Percentiles rank a stretch among this genome's conserved stretches.
These are phyloP conservation scores for Cheilosia urbana DNA, from an alignment of 2,888 invertebrate species.

Conservation along the genomic window DNA sequence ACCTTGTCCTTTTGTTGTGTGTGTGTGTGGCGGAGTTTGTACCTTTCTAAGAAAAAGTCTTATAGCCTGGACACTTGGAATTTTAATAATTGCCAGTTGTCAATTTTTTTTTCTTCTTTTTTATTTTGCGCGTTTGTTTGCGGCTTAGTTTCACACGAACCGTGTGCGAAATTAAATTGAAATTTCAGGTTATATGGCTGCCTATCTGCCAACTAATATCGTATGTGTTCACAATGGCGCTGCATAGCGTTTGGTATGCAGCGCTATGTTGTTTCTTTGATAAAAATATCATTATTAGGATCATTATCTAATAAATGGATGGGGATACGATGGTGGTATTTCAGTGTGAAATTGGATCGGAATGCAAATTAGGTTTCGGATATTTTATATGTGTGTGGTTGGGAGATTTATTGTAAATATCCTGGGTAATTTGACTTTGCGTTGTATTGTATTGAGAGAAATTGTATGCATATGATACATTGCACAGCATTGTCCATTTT, in stretches of 20 bases:
- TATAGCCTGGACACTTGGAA: slow-evolving; percentile 19
- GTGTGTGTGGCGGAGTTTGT: slow-evolving; percentile 12
- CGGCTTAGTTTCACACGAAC: slow-evolving; percentile 34
- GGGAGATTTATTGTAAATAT: slow-evolving; percentile 24
- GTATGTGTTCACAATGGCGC: slow-evolving; percentile 6
- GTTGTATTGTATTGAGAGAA: neutral
- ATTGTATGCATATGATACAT: slow-evolving; percentile 4
- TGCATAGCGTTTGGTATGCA: slow-evolving; percentile 4
- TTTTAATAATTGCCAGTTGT: slow-evolving; percentile 46
- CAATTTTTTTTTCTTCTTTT: slow-evolving; percentile 5
- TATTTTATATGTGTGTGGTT: slow-evolving; percentile 28
- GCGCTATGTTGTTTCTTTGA: slow-evolving; percentile 23
- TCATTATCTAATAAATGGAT: slow-evolving; percentile 31
- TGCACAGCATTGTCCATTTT: neutral
- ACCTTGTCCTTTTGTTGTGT: slow-evolving; percentile 20
- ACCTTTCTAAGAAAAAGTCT: slow-evolving; percentile 28
- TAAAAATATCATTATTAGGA: slow-evolving; percentile 35
- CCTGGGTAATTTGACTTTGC: neutral
- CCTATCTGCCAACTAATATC: neutral
- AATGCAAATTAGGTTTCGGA: slow-evolving; percentile 21
- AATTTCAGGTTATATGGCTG: slow-evolving; percentile 20
- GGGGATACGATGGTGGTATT: slow-evolving; percentile 15
- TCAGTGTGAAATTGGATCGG: slow-evolving; percentile 21
- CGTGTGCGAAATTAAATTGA: slow-evolving; percentile 32
- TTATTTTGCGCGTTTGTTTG: neutral